Base-by-base conservation (phyloP, 2,113 vertebrate species). In the Ceyx melanurus region DNA sequence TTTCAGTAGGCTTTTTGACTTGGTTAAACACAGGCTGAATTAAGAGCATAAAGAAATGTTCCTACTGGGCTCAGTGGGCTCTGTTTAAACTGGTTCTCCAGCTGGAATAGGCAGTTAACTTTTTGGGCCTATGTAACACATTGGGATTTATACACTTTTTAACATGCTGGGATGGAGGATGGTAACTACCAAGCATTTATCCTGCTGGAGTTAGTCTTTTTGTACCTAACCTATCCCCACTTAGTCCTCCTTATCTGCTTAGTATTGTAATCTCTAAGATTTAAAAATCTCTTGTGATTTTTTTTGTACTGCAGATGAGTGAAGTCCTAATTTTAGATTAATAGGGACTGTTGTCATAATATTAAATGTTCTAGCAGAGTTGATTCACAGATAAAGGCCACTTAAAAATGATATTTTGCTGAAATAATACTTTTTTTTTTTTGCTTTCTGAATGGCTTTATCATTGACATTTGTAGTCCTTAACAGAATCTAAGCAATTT, bases 401-500 rank as follows among this genome's bases (percentile, higher is more conserved):
- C 22, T 42, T 82, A 46, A 57, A 66, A 83, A 57, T 37, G 54
- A 3, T 23, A 11, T 56, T 70, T 67, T 80, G 18, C 42, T 80
- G 56, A 74, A 88, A 11, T 61, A 26, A 57, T 45, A 11, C 8
- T 67, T 17, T 15, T 28, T 28, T 79, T 28, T 28, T 79, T 73
- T 82, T 54, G 26, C n/a, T 90, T 80, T 15, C 74, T 78, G 31
- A 14, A 62, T 76, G 45, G 10, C 28, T 68, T 50, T 66, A 11
- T 3, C 15, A 4, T 7, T 88, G 42, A 35, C 40, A 62, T 31
- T 56, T 95, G 40, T 45, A 67, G 71, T 95, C 97, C 97, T 98
- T 98, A 97, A 97, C 90, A 90, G 43, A 85, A 64, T 58, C 45
- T 54, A 97, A 99, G 99, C 99, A 99, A 92, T 99, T 99, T 96